Conservation (phyloP, 2,797 vertebrate species). For the Hoplostethus mediterraneus region DNA sequence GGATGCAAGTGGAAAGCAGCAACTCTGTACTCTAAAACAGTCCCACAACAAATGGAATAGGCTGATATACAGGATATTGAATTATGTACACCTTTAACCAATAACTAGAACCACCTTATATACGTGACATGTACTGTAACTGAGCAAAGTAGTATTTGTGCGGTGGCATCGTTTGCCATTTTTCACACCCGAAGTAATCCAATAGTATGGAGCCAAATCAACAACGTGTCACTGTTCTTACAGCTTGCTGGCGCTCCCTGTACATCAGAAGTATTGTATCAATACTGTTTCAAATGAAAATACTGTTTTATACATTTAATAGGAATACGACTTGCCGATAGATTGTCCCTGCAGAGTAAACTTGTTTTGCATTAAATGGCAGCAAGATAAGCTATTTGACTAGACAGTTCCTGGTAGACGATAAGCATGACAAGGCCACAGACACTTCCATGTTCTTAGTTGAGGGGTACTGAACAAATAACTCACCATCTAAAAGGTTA, state of each 20-base stretch:
- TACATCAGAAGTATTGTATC: no score
- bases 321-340: not conserved
- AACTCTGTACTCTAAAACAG: not conserved
- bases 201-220: no score
- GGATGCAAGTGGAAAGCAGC: not conserved
- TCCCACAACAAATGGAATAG: no score
- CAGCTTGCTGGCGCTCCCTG: no score
- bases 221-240: no score
- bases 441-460: not conserved
- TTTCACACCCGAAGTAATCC: no score
- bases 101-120: not conserved
- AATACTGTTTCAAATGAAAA: not conserved
- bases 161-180: no score
- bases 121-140: no score
- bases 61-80: not conserved
- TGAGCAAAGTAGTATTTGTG: no score
- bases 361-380: conserved; percentile 33
- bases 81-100: no score
- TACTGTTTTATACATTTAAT: not conserved
- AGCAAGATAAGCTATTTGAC: conserved; percentile 34
- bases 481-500: no score
- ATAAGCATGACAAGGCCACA: conserved; percentile 2
- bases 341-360: not conserved
- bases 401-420: conserved; percentile 9
- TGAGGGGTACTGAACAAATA: no score